Evolutionary conservation across 2,888 invertebrate genomes (phyloP).

Genomic region (Scotopteryx bipunctaria): DNA sequence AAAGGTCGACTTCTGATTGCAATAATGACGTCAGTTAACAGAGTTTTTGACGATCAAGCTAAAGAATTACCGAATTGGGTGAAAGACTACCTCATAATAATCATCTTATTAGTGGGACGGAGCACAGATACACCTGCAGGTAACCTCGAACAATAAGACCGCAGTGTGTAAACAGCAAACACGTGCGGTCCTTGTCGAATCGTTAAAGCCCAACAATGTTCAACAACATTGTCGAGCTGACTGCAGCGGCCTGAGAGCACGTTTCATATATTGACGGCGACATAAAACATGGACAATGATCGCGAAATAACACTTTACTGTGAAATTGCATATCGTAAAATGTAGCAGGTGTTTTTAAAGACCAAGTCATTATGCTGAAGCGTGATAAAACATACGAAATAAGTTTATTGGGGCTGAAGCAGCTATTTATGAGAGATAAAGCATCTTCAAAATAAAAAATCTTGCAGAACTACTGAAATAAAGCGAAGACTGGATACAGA

Average conservation of each 20-base stretch:
- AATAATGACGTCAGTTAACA: constrained; percentile 15
- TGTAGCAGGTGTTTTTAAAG: constrained; percentile 13
- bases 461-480: no score
- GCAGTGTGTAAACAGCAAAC: constrained; percentile 23
- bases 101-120: no score
- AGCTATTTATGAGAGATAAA: no score
- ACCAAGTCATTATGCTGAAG: constrained; percentile 3
- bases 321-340: constrained; percentile 23
- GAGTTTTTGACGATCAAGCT: no score
- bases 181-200: constrained; percentile 22
- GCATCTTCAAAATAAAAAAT: no score
- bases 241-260: constrained; percentile 20
- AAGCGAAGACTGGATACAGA: no score
- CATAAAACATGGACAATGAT: constrained; percentile 22
- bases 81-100: no score
- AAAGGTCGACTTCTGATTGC: constrained; percentile 16
- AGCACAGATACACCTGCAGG: constrained; percentile 1
- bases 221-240: constrained; percentile 4
- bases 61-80: no score
- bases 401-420: neutral
- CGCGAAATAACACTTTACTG: constrained; percentile 20
- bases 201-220: constrained; percentile 27
- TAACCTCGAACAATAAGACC: constrained; percentile 21
- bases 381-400: constrained; percentile 1
- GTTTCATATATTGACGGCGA: constrained; percentile 28